Conservation (phyloP, 2,888 invertebrate species). For the Orthosia gothica region DNA sequence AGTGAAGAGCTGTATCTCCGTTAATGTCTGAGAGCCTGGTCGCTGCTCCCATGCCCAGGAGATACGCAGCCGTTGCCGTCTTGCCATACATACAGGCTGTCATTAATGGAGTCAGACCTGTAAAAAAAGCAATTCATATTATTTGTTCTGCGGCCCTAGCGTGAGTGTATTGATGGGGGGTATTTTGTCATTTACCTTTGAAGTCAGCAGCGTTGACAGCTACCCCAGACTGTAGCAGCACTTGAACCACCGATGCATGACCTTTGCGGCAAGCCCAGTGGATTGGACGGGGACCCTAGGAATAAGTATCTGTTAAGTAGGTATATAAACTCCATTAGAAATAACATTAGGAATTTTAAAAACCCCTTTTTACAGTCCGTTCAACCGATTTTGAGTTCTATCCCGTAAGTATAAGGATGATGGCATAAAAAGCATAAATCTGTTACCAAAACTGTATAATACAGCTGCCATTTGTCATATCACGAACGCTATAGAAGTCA, state of each 20-base stretch:
- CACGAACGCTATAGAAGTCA: too few species aligned
- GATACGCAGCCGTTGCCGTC: slow-evolving; percentile 97
- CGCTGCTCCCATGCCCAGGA: slow-evolving; percentile 97
- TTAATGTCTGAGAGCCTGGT: slow-evolving; percentile 97
- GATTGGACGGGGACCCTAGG: slow-evolving; percentile 95
- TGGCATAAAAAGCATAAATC: too few species aligned
- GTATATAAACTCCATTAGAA: not conserved
- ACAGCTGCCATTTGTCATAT: too few species aligned
- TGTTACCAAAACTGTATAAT: too few species aligned
- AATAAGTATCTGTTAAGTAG: not conserved
- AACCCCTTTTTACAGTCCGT: too few species aligned
- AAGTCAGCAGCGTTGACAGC: slow-evolving; percentile 97
- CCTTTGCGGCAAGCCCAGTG: slow-evolving; percentile 99
- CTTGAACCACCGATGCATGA: slow-evolving; percentile 97
- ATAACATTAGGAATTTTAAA: too few species aligned
- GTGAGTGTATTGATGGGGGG: not conserved
- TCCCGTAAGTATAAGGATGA: too few species aligned
- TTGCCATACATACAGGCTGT: slow-evolving; percentile 98
- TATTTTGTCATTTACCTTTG: slow-evolving; percentile 90
- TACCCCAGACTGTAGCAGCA: slow-evolving; percentile 95
- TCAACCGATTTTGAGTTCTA: too few species aligned
- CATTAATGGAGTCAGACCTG: slow-evolving; percentile 96
- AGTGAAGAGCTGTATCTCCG: slow-evolving; percentile 98
- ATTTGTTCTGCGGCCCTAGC: not conserved
- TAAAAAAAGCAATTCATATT: not conserved